These are phyloP conservation scores for Acrobasis consociella DNA, from an alignment of 2,888 invertebrate genomes.

Conservation along the genomic window DNA sequence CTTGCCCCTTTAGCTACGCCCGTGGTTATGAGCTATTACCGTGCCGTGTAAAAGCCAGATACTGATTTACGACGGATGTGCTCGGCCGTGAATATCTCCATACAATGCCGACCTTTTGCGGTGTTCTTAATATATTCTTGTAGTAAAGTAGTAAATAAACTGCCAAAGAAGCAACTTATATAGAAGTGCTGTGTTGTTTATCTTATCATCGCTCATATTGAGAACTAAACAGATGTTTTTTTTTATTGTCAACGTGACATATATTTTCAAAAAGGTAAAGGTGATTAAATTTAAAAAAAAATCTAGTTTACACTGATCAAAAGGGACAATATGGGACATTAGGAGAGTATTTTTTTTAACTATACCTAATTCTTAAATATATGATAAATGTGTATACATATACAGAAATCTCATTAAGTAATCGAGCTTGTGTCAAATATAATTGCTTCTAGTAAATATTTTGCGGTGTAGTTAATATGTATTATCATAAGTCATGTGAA, in stretches of 20 bases:
- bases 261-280: too few relatives aligned
- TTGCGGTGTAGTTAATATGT: slow-evolving; percentile 24
- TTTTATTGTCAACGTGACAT: too few relatives aligned
- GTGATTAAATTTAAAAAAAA: too few relatives aligned
- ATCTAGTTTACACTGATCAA: too few relatives aligned
- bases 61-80: slow-evolving; percentile 54
- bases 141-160: background rate
- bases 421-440: background rate
- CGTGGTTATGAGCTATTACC: slow-evolving; percentile 33
- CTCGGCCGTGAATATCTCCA: slow-evolving; percentile 48
- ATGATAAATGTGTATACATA: background rate
- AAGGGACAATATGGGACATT: too few relatives aligned
- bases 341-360: too few relatives aligned
- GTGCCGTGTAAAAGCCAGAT: slow-evolving; percentile 50
- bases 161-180: too few relatives aligned
- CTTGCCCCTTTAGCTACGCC: too few relatives aligned
- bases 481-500: slow-evolving; percentile 43
- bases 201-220: too few relatives aligned
- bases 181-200: too few relatives aligned
- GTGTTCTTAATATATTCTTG: background rate
- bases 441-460: background rate
- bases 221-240: too few relatives aligned
- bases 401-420: background rate
- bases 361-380: too few relatives aligned
- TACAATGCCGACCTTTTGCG: slow-evolving; percentile 34